A percentile compares a stretch with the other conserved stretches of the same genome.
These are phyloP conservation scores for Ochropacha duplaris DNA, from an alignment of 2,888 invertebrate genomes.

Conservation along the genomic window DNA sequence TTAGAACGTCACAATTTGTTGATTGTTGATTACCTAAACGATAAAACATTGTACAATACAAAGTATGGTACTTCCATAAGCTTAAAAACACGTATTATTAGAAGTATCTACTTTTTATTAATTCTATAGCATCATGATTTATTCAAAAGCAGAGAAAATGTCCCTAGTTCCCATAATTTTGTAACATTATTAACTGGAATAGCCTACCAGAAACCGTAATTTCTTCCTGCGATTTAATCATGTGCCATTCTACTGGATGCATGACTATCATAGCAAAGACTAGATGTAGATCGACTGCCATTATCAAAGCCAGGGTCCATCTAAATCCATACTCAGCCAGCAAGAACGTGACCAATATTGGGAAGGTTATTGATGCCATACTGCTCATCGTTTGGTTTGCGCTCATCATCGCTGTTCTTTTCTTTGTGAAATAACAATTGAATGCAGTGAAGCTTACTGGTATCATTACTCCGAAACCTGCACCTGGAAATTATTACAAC, in stretches of 20 bases:
- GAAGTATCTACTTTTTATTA: too few species aligned
- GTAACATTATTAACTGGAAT: too few species aligned
- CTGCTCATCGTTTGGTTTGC: conserved; percentile 88
- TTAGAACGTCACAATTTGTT: conserved; percentile 42
- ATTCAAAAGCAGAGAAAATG: too few species aligned
- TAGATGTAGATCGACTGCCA: conserved; percentile 86
- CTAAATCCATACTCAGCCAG: conserved; percentile 86
- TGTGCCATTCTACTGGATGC: conserved; percentile 90
- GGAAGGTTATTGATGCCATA: conserved; percentile 86
- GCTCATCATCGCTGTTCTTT: conserved; percentile 88
- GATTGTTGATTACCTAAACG: neutral
- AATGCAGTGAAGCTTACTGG: conserved; percentile 89
- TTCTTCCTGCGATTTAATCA: conserved; percentile 55
- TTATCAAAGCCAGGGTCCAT: conserved; percentile 86
- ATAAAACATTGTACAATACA: too few species aligned
- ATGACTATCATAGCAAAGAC: conserved; percentile 87
- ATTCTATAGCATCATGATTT: neutral
- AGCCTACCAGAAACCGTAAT: conserved; percentile 32
- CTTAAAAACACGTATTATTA: too few species aligned
- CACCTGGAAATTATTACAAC: conserved; percentile 66
- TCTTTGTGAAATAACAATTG: conserved; percentile 88
- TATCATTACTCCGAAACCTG: conserved; percentile 88
- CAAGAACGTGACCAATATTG: conserved; percentile 84
- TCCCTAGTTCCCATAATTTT: too few species aligned
- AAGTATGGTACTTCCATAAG: too few species aligned